Evolutionary conservation across 2,797 vertebrate genomes (phyloP).

Genomic region (Falco naumanni): DNA sequence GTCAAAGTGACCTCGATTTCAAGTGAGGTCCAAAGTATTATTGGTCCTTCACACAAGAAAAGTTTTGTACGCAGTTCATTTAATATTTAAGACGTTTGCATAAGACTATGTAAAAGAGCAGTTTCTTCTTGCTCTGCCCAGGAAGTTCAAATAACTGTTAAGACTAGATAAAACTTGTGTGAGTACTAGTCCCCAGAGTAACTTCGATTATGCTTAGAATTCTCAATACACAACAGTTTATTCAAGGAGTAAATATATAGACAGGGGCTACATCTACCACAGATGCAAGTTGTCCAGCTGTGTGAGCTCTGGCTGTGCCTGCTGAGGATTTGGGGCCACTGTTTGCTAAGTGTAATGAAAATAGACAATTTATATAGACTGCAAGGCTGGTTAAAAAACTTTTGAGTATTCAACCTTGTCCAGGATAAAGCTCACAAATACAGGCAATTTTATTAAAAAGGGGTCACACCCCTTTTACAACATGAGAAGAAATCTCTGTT

Average conservation of each 20-base stretch:
- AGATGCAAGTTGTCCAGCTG: not conserved
- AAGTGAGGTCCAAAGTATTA: conserved; percentile 72
- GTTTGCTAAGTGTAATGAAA: not conserved
- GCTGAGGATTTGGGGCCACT: not conserved
- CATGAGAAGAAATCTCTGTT: not conserved
- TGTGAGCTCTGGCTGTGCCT: not conserved
- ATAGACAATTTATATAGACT: not conserved
- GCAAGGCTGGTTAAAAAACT: not conserved
- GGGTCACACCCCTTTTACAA: not conserved
- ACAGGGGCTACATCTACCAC: not conserved
- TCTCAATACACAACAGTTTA: conserved; percentile 3
- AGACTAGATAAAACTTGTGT: conserved; percentile 45
- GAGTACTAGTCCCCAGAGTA: conserved; percentile 42
- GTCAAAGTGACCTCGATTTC: conserved; percentile 80
- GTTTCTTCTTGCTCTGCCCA: conserved; percentile 50
- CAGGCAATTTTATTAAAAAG: not conserved
- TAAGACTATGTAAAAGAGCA: conserved; percentile 63
- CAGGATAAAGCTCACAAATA: not conserved
- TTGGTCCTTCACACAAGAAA: conserved; percentile 65
- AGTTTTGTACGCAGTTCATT: conserved; percentile 65
- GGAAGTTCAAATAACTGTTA: conserved; percentile 67
- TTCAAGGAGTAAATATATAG: not conserved
- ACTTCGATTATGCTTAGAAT: conserved; percentile 11
- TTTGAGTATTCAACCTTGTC: not conserved
- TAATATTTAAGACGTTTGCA: conserved; percentile 62